Conservation (phyloP, 2,888 invertebrate genomes). For the Eristalinus aeneus region DNA sequence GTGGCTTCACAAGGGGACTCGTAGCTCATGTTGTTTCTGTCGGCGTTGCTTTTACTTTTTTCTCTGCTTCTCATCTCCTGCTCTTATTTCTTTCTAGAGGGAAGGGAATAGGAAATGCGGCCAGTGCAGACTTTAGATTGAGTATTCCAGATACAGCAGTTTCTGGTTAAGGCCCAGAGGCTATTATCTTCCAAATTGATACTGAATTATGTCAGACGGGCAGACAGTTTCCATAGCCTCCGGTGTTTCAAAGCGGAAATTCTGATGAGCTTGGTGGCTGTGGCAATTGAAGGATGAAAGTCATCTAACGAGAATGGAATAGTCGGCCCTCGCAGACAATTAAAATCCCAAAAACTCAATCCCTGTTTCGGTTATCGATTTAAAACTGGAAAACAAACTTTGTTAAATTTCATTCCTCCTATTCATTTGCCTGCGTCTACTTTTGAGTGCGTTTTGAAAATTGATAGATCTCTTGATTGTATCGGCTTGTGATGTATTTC, state of each 20-base stretch:
- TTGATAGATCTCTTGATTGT: constrained; percentile 15
- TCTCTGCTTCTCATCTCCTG: constrained; percentile 9
- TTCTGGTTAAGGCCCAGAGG: constrained; percentile 43
- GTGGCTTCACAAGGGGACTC: constrained; percentile 20
- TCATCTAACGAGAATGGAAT: constrained; percentile 21
- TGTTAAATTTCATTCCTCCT: neutral
- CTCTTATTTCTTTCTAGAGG: neutral
- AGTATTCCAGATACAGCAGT: constrained; percentile 23
- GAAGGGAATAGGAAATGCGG: neutral
- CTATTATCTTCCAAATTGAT: constrained; percentile 63
- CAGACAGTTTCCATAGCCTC: constrained; percentile 62
- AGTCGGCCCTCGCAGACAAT: constrained; percentile 37
- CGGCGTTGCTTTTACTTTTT: constrained; percentile 15
- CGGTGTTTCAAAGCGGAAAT: constrained; percentile 41
- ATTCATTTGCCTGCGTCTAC: neutral
- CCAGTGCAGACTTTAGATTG: neutral
- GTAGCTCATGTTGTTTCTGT: constrained; percentile 27
- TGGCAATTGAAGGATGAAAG: neutral
- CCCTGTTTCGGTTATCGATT: constrained; percentile 8
- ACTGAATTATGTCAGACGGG: constrained; percentile 61
- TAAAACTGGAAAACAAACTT: neutral
- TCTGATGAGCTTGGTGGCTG: constrained; percentile 10
- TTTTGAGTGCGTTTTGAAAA: constrained; percentile 9
- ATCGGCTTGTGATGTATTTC: neutral
- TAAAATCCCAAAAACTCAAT: constrained; percentile 56